A percentile compares a stretch with the other conserved stretches of the same genome.
Evolutionary conservation across 2,888 invertebrate species (phyloP).

Genomic region (Laspeyria flexula): DNA sequence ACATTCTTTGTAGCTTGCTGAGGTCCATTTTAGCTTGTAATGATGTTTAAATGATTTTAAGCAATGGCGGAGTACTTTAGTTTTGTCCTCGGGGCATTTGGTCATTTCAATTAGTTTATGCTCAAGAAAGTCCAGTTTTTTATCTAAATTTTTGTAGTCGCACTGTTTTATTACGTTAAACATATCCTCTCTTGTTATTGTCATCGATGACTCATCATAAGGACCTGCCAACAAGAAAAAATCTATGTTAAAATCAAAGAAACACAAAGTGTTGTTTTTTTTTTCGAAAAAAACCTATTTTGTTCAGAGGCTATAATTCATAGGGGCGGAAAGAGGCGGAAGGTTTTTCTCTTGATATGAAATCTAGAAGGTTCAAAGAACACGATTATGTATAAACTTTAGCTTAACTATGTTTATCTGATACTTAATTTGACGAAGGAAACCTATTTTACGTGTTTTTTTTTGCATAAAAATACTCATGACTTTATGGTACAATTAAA

Average conservation of each 20-base stretch:
- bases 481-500: too few relatives aligned
- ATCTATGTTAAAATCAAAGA: background rate
- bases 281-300: background rate
- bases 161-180: constrained; percentile 4
- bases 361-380: too few relatives aligned
- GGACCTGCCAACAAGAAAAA: constrained; percentile 2
- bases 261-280: too few relatives aligned
- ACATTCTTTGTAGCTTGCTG: background rate
- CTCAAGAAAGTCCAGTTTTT: constrained; percentile 4
- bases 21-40: constrained; percentile 6
- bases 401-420: too few relatives aligned
- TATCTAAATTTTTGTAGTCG: constrained; percentile 1
- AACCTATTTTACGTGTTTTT: too few relatives aligned
- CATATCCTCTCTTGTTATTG: constrained; percentile 3
- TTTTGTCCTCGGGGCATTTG: constrained; percentile 5
- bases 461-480: too few relatives aligned
- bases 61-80: background rate
- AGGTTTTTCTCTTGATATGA: background rate
- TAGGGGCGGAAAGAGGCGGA: constrained; percentile 5
- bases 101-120: too few relatives aligned
- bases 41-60: constrained; percentile 6
- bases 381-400: too few relatives aligned
- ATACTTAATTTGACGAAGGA: too few relatives aligned
- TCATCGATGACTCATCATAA: constrained; percentile 3
- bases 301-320: background rate